Evolutionary conservation across 2,797 vertebrate species (phyloP).

Genomic region (Salmo trutta): DNA sequence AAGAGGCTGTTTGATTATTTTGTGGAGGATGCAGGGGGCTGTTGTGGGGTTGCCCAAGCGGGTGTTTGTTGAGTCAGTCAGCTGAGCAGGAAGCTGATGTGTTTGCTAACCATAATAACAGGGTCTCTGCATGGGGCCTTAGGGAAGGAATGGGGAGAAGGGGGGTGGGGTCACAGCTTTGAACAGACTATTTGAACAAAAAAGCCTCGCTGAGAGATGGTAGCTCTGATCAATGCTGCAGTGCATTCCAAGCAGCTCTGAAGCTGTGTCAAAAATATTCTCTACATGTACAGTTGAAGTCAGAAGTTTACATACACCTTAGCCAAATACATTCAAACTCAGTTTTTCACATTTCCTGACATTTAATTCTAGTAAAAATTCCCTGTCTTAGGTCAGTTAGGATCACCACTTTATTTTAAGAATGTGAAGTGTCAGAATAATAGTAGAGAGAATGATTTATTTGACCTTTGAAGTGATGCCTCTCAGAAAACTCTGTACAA

Average conservation of each 20-base stretch:
- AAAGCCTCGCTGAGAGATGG: slow-evolving; percentile 60
- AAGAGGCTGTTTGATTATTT: no score
- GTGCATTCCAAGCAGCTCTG: slow-evolving; percentile 37
- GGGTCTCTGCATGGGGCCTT: slow-evolving; percentile 51
- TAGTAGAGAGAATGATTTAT: no score
- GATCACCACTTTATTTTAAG: no score
- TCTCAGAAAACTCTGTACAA: not conserved
- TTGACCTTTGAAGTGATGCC: not conserved
- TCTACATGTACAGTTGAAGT: no score
- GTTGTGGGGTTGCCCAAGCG: slow-evolving; percentile 20
- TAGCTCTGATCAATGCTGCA: slow-evolving; percentile 47
- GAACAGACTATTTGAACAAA: slow-evolving; percentile 55
- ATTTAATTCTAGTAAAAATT: no score
- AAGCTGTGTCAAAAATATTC: slow-evolving; percentile 62
- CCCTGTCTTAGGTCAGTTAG: no score
- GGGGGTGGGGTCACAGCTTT: slow-evolving; percentile 27
- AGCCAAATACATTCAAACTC: no score
- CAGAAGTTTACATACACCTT: no score
- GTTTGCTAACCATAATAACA: slow-evolving; percentile 72
- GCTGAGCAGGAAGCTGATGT: slow-evolving; percentile 66
- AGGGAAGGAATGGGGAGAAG: slow-evolving; percentile 43
- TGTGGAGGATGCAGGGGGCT: slow-evolving; percentile 52
- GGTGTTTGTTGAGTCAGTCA: slow-evolving; percentile 59
- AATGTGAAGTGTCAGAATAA: no score
- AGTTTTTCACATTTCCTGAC: no score